Conservation (phyloP, 1,140 invertebrate species). For the Ceratitis capitata region DNA sequence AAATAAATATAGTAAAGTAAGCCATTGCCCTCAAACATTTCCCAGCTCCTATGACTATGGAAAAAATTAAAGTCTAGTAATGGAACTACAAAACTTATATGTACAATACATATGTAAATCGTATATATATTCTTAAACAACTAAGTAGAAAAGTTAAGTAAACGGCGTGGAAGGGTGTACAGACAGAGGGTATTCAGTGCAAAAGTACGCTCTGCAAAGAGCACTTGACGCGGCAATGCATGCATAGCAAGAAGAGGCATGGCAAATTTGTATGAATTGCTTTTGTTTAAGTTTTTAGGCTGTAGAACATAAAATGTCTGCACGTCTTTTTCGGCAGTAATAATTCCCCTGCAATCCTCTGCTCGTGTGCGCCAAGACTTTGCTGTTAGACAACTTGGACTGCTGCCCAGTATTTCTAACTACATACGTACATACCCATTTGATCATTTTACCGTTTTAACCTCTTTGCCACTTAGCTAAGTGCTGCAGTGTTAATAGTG, state of each 20-base stretch:
- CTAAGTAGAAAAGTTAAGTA: too few species aligned
- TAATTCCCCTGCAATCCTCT: background rate
- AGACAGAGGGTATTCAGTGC: too few species aligned
- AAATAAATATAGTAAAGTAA: too few species aligned
- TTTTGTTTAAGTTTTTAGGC: slow-evolving; percentile 6
- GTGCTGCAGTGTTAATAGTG: background rate
- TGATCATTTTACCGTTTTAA: background rate
- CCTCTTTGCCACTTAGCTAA: slow-evolving; percentile 22
- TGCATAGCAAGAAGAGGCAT: slow-evolving; percentile 16
- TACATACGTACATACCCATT: background rate
- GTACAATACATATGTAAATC: background rate
- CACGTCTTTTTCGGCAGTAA: background rate
- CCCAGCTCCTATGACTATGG: too few species aligned
- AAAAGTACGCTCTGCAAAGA: background rate
- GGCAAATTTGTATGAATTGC: slow-evolving; percentile 13
- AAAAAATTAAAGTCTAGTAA: background rate
- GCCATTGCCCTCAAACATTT: too few species aligned
- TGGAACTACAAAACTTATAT: background rate
- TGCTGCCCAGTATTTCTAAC: background rate
- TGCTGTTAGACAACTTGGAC: background rate
- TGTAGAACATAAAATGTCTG: background rate
- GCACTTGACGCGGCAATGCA: background rate
- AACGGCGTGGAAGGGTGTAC: background rate
- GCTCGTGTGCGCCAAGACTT: background rate
- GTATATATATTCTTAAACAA: background rate